phyloP scores from a whole-genome alignment of 2,113 vertebrate species.

The Eclectus roratus region DNA sequence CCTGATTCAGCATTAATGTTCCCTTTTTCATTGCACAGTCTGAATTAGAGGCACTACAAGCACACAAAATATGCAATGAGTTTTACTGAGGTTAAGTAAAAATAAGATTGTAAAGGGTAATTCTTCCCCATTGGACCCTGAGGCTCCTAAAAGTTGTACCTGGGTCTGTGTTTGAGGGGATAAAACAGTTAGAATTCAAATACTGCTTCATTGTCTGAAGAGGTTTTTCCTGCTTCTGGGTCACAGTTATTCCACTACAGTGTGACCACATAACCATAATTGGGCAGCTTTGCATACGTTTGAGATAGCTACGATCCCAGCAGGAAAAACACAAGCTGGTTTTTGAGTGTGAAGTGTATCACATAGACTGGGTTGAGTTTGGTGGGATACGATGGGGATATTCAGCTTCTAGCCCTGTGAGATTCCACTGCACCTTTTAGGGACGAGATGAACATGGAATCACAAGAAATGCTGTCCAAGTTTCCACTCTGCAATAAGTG shows the following conservation, averaged over 20 bases:
- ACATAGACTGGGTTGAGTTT: not conserved
- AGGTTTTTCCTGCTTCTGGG: constrained; percentile 3
- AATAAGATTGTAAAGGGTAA: not conserved
- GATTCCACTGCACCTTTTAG: constrained; percentile 43
- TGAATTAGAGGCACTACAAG: not conserved
- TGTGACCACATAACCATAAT: constrained; percentile 49
- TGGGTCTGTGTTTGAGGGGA: not conserved
- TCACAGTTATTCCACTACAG: not conserved
- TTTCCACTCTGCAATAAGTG: constrained; percentile 25
- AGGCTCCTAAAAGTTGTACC: not conserved
- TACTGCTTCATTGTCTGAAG: not conserved
- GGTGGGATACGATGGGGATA: not conserved
- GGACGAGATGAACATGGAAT: constrained; percentile 27
- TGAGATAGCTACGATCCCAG: not conserved
- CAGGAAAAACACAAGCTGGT: constrained; percentile 22
- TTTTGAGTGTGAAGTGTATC: constrained; percentile 13
- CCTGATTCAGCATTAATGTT: not conserved
- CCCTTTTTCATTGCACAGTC: not conserved
- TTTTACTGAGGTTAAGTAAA: not conserved
- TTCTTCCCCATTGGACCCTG: not conserved
- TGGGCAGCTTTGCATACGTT: constrained; percentile 33
- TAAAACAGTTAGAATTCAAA: not conserved
- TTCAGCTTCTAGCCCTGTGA: constrained; percentile 20
- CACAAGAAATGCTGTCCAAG: constrained; percentile 28
- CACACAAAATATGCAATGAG: not conserved